These are phyloP conservation scores for Lydus trimaculatus DNA, from an alignment of 2,888 invertebrate species.

Conservation along the genomic window DNA sequence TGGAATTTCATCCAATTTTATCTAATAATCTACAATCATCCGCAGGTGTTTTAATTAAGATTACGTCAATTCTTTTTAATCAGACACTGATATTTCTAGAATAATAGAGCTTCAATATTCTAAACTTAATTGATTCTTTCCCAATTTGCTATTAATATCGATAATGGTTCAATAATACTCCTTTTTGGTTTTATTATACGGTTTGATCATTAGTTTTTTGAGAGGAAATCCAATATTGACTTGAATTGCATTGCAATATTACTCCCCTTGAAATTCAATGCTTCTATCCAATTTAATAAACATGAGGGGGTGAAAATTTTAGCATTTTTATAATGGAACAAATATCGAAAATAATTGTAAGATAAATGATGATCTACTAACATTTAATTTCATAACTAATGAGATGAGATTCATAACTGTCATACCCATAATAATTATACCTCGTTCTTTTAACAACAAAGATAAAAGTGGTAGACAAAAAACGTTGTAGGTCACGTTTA, in stretches of 20 bases:
- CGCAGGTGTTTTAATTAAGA: neutral
- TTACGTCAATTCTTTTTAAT: neutral
- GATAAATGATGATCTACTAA: constrained; percentile 25
- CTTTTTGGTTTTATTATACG: neutral
- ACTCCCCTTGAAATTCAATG: neutral
- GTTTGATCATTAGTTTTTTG: neutral
- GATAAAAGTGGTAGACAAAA: constrained; percentile 1
- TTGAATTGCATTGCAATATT: neutral
- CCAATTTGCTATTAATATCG: neutral
- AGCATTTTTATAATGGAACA: neutral
- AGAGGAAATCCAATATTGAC: neutral
- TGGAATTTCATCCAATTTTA: no score
- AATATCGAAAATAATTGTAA: constrained; percentile 24
- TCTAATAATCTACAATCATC: neutral
- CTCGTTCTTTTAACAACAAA: constrained; percentile 20
- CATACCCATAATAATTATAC: constrained; percentile 23
- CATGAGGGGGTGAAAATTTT: neutral
- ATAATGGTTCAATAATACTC: neutral
- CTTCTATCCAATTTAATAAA: neutral
- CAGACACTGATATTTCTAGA: neutral
- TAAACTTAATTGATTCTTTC: neutral
- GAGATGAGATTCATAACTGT: constrained; percentile 24
- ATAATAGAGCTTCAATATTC: no score
- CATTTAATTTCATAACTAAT: constrained; percentile 26
- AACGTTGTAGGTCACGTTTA: constrained; percentile 13